Evolutionary conservation across 30 jellyfish, hydroid and myxozoan species (phyloP).

Genomic region (Turritopsis rubra): DNA sequence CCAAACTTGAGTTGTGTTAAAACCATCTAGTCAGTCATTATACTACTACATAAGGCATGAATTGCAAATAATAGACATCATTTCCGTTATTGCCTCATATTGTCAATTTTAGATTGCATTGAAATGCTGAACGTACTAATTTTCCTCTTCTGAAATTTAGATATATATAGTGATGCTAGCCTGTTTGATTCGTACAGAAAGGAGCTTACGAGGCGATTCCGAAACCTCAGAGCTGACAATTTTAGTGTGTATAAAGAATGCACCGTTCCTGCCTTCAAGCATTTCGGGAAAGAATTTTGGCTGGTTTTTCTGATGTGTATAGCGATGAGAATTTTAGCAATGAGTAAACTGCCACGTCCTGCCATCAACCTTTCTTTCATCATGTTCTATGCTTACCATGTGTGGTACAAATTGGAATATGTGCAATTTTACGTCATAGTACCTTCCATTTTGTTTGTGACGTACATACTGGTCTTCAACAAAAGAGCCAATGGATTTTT

Average conservation of each 20-base stretch:
- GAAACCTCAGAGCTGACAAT: background rate
- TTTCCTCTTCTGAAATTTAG: no score
- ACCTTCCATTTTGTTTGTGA: background rate
- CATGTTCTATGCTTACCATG: background rate
- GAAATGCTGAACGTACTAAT: no score
- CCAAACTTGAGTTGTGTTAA: no score
- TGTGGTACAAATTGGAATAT: background rate
- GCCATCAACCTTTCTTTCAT: background rate
- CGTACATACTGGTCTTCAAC: background rate
- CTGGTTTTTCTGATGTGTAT: background rate
- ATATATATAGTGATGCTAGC: background rate
- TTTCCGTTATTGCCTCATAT: no score
- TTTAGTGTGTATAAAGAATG: background rate
- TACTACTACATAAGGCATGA: no score
- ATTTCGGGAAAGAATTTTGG: background rate
- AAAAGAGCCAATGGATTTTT: background rate
- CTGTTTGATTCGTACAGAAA: background rate
- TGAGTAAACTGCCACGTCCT: background rate
- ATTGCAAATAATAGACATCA: no score
- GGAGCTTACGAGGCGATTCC: background rate
- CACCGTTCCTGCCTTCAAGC: background rate
- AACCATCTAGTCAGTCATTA: no score
- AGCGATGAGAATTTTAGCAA: background rate
- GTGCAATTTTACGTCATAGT: background rate
- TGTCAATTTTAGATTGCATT: no score